Base-by-base conservation (phyloP, 2,113 vertebrate species). In the Apteryx mantelli region DNA sequence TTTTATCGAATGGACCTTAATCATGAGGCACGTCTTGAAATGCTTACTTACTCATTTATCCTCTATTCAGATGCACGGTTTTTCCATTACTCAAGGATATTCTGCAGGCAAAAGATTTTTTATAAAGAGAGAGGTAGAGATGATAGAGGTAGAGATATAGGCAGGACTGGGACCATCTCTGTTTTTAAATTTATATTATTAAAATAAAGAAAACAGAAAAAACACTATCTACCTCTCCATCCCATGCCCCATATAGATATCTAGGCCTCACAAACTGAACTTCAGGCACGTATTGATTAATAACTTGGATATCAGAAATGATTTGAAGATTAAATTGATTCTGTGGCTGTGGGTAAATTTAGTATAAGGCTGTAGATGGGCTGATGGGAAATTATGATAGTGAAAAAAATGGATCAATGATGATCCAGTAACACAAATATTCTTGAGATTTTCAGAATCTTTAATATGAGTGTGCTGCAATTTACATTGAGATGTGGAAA, bases 401-500 rank as follows among this genome's bases (percentile, higher is more conserved):
- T 58, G 40, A 40, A 70, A 88, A 81, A 71, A 19, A 64, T 64
- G 26, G 71, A 65, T 73, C 70, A 53, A 18, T n/a, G 30, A 40
- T 50, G 6, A 58, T 88, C 44, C 63, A 88, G 7, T 38, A 90
- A 53, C 11, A 69, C 50, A 96, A 94, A 71, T 84, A 79, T 75
- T 95, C 88, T 87, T 66, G 68, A 53, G 61, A 89, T 11, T 93
- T 95, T 19, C 70, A 95, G 75, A 91, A 88, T 86, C 83, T 87
- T 96, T 96, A 95, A 87, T 79, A 75, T 40, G 13, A 92, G 1
- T 2, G 2, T n/a, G 74, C 64, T 92, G 81, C 38, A 94, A 88
- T 93, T 95, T 94, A 96, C 83, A 76, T 3, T 0, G 19, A 92
- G 61, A 84, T 7, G 12, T 65, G 30, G 38, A 94, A 92, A 93